These are phyloP conservation scores for Lissonota sp. DNA, from an alignment of 2,888 invertebrate genomes.

Conservation along the genomic window DNA sequence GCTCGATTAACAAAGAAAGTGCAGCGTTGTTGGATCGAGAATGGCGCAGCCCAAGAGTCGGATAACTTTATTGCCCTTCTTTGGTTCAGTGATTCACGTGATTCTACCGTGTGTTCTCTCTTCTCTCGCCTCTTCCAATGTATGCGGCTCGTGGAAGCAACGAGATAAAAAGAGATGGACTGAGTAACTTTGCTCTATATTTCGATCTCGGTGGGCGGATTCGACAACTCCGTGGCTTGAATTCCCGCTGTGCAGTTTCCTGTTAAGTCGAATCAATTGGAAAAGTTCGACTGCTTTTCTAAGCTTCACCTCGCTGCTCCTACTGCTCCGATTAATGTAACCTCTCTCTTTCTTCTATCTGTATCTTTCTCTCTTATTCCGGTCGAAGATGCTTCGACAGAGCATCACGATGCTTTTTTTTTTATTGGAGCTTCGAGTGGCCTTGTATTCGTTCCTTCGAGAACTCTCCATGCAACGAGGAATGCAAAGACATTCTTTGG, in stretches of 20 bases:
- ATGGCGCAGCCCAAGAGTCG: slow-evolving; percentile 14
- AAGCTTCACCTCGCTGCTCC: slow-evolving; percentile 25
- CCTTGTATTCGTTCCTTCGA: no score
- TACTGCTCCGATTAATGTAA: slow-evolving; percentile 33
- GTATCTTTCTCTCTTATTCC: no score
- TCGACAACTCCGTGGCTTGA: slow-evolving; percentile 19
- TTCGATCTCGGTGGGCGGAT: slow-evolving; percentile 30
- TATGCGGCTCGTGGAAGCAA: background rate
- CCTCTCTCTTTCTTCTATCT: no score
- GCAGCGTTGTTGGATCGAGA: slow-evolving; percentile 19
- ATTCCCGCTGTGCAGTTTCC: slow-evolving; percentile 67
- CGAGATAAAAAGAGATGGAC: background rate
- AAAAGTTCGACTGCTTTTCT: slow-evolving; percentile 72
- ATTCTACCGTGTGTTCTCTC: slow-evolving; percentile 10
- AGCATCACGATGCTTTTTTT: background rate
- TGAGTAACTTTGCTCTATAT: slow-evolving; percentile 55
- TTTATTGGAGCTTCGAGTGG: background rate
- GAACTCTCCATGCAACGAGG: no score
- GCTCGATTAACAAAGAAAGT: slow-evolving; percentile 53
- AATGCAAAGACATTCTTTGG: no score
- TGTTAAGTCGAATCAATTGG: slow-evolving; percentile 79
- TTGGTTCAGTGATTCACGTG: slow-evolving; percentile 42
- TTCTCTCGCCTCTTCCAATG: background rate
- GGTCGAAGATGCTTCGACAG: background rate
- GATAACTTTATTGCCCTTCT: slow-evolving; percentile 39